Base-by-base conservation (phyloP, 2,888 invertebrate species). In the Hofmannophila pseudospretella region DNA sequence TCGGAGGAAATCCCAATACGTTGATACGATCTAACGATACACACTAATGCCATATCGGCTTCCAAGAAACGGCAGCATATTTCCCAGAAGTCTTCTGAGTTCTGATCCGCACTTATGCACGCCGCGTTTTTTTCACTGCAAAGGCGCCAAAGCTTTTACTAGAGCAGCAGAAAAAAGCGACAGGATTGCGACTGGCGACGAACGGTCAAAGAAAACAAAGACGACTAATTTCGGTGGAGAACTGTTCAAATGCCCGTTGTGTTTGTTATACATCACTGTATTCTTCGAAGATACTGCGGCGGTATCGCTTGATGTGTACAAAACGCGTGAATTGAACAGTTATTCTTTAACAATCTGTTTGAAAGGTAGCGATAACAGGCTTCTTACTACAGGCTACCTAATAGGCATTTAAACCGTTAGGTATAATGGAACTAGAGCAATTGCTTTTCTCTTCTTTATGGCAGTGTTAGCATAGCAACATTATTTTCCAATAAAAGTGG, bases 111-210 rank as follows among this genome's bases (percentile, higher is more conserved):
- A 77, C 78, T 76, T 71, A 66, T 65, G 62, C 50, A 56, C 57
- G 57, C 49, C 50, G 67, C 77, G 9, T 84, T 85, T 81, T 78
- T 69, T 51, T 36, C 44, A 34, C 25, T 20, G 29, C 27, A 37
- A 44, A 76, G 86, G 86, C 85, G 86, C 86, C 86, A 77, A 65
- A 59, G 78, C 82, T 85, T 80, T 85, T 85, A 84, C 71, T 45
- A 52, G 55, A 47, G 52, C 45, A 57, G 49, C 5, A 57, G 67
- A 69, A 81, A 80, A 80, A 79, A 65, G 51, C 39, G 42, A 37
- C 32, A 44, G 62, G 62, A 69, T 68, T 64, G 66, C 58, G 57
- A 57, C 58, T 36, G 32, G 27, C 51, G 62, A 58, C 68, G 47
- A 71, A 53, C 59, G 67, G 67, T 58, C 67, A 69, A 72, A 67